Evolutionary conservation across 2,888 invertebrate genomes (phyloP), one percentile per base, ranked within the genome.

Genomic region (Sinodicranocentrus sp.): DNA sequence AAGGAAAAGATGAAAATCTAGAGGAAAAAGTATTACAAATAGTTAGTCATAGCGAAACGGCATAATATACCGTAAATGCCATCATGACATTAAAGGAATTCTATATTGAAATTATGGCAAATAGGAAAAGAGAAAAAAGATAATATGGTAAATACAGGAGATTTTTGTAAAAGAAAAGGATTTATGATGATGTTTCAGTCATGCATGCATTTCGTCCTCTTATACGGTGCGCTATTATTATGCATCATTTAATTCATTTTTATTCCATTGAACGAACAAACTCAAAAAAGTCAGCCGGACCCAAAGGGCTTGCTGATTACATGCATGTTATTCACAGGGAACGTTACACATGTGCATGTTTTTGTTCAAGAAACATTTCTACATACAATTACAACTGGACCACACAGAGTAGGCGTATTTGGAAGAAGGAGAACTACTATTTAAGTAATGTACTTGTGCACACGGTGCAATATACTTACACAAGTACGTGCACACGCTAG

Each of bases 141-240:
- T 48, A 2, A n/a, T 48, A 39, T 39, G 13, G 13, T n/a, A 10
- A 33, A 10, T 33, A 33, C 10, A 33, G 33, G 33, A n/a, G 33
- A 33, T 33, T 48, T 48, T 48, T 57, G 23, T 57, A 57, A 57
- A 57, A 57, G 23, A 44, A 43, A 17, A 43, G 39, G 33, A 70
- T 78, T 78, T 70, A 70, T 78, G 61, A 17, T 78, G 57, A 78
- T 78, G 70, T 59, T 44, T n/a, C 33, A 48, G 70, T 78, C 78
- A 78, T 78, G 78, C 78, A 70, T 78, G 48, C 33, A 44, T 68
- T 76, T 77, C 17, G 13, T 21, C n/a, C 19, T 63, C 48, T 61
- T 48, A 2, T 26, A 28, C 52, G 52, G 17, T 59, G 23, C 8
- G 59, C 59, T 21, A 57, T 25, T 57, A 61, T n/a, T 26, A 61